Percentiles rank a stretch among this genome's conserved stretches.
phyloP scores from a whole-genome alignment of 2,888 invertebrate species.

The Drosophila monieri region DNA sequence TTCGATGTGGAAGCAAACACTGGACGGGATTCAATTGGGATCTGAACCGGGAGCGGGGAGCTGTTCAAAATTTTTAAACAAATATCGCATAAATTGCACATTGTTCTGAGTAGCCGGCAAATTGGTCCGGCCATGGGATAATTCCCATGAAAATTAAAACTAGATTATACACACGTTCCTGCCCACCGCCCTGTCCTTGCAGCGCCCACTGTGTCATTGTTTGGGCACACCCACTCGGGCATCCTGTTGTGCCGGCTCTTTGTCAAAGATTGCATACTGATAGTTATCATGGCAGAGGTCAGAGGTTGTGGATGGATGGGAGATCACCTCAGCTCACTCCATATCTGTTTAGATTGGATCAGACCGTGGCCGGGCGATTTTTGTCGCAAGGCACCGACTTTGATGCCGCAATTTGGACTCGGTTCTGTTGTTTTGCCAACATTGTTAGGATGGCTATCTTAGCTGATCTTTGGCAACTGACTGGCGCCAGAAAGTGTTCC shows the following conservation, averaged over 20 bases:
- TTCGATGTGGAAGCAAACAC: slow-evolving; percentile 47
- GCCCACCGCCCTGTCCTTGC: slow-evolving; percentile 54
- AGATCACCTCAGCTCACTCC: slow-evolving; percentile 14
- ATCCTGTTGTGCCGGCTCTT: slow-evolving; percentile 51
- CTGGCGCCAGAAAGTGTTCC: slow-evolving; percentile 38
- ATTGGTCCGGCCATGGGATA: slow-evolving; percentile 60
- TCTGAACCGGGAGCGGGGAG: slow-evolving; percentile 1
- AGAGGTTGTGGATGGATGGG: slow-evolving; percentile 32
- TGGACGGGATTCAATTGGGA: slow-evolving; percentile 12
- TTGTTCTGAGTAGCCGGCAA: slow-evolving; percentile 48
- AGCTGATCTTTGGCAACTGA: slow-evolving; percentile 56
- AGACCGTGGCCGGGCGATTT: slow-evolving; percentile 53
- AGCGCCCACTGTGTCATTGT: slow-evolving; percentile 80
- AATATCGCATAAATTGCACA: slow-evolving; percentile 71
- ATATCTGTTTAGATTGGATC: slow-evolving; percentile 55
- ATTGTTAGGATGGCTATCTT: slow-evolving; percentile 62
- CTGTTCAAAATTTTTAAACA: slow-evolving; percentile 57
- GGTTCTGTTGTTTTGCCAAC: slow-evolving; percentile 72
- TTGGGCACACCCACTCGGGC: slow-evolving; percentile 69
- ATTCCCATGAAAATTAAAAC: slow-evolving; percentile 80
- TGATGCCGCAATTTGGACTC: slow-evolving; percentile 49
- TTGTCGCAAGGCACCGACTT: slow-evolving; percentile 75
- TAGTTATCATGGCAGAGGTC: slow-evolving; percentile 53
- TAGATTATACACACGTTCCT: slow-evolving; percentile 70
- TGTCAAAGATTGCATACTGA: slow-evolving; percentile 70